These are phyloP conservation scores for Gila robusta DNA, from an alignment of 2,797 vertebrate species.

Conservation along the genomic window DNA sequence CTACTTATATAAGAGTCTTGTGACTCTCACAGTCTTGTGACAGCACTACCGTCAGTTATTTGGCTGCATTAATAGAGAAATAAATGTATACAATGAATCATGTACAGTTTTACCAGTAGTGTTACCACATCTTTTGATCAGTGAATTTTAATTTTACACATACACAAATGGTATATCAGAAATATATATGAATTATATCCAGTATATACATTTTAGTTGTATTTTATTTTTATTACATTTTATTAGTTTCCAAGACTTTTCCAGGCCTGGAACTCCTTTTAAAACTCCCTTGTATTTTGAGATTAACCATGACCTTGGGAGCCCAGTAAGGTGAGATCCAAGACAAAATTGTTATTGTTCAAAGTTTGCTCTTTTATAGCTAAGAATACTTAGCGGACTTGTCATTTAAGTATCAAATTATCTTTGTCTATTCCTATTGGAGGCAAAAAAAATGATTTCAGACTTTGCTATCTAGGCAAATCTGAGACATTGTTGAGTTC, in stretches of 20 bases:
- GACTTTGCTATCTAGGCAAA: neutral
- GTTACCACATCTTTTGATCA: neutral
- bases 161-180: neutral
- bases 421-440: neutral
- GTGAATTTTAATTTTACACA: neutral
- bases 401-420: neutral
- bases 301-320: neutral
- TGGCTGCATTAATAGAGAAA: neutral
- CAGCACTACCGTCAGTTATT: slow-evolving; percentile 1
- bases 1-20: slow-evolving; percentile 39
- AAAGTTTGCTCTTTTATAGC: neutral
- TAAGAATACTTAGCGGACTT: neutral
- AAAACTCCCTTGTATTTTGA: neutral
- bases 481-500: neutral
- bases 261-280: neutral
- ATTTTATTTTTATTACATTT: neutral
- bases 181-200: neutral
- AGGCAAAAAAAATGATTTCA: too few relatives aligned
- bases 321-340: neutral
- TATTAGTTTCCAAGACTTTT: neutral
- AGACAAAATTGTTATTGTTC: neutral
- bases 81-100: neutral
- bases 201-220: neutral
- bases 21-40: slow-evolving; percentile 28
- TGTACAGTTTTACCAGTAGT: neutral